Percentiles rank a stretch among this genome's conserved stretches.
Conservation (phyloP, 1,140 invertebrate species). For the Piezodorus guildinii region DNA sequence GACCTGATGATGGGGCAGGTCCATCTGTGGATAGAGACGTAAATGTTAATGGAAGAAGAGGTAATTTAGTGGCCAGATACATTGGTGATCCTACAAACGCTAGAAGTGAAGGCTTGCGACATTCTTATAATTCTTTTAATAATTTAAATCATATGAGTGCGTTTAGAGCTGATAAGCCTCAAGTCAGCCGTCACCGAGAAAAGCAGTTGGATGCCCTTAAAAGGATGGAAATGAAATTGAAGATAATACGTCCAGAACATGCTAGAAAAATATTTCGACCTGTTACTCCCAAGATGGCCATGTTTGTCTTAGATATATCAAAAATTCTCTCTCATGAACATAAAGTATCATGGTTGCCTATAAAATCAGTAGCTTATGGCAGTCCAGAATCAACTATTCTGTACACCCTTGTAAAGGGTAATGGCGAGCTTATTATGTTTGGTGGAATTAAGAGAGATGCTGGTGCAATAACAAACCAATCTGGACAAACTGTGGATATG, state of each 20-base stretch:
- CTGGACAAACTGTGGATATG: conserved; percentile 29
- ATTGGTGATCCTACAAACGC: not conserved
- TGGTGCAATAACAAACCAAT: conserved; percentile 36
- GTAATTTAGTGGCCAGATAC: conserved; percentile 29
- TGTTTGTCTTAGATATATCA: conserved; percentile 80
- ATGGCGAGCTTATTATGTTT: conserved; percentile 87
- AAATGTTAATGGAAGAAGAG: conserved; percentile 58
- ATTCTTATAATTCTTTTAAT: not conserved
- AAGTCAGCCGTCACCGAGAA: conserved; percentile 38
- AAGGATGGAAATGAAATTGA: conserved; percentile 46
- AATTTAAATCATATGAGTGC: not conserved
- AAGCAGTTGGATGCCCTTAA: conserved; percentile 47
- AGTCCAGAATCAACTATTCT: conserved; percentile 81
- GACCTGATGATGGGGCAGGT: conserved; percentile 14
- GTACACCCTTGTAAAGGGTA: conserved; percentile 77
- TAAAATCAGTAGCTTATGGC: conserved; percentile 46
- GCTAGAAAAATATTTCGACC: conserved; percentile 8
- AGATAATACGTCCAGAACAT: conserved; percentile 24
- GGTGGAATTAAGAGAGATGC: conserved; percentile 77
- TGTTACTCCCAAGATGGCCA: conserved; percentile 40
- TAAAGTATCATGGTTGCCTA: conserved; percentile 62
- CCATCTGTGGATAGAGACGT: conserved; percentile 45
- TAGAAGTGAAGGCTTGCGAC: not conserved
- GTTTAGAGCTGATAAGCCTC: not conserved
- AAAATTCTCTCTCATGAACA: conserved; percentile 39